Evolutionary conservation across 2,113 vertebrate species (phyloP).

Genomic region (Hydrochoerus hydrochaeris): DNA sequence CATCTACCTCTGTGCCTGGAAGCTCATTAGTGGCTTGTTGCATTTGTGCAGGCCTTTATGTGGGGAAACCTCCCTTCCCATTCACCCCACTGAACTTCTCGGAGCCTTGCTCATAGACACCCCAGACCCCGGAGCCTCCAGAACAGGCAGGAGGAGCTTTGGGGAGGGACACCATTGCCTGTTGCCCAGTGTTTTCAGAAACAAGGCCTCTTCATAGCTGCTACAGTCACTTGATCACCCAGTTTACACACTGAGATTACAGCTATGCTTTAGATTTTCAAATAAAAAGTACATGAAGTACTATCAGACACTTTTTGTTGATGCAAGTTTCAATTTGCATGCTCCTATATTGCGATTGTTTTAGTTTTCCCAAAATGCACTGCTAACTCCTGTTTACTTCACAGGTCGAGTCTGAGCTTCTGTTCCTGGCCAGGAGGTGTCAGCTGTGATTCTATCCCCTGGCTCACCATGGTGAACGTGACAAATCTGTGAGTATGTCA

Average conservation of each 20-base stretch:
- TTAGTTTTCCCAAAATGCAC: rapidly evolving
- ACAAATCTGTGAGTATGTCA: neutral
- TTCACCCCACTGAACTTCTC: neutral
- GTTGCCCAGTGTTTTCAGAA: neutral
- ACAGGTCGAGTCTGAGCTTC: neutral
- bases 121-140: rapidly evolving
- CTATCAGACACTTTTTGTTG: neutral
- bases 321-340: neutral
- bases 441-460: rapidly evolving
- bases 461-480: neutral
- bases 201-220: rapidly evolving
- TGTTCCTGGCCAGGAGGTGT: neutral
- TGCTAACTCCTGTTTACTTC: rapidly evolving
- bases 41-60: neutral
- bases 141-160: neutral
- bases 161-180: neutral
- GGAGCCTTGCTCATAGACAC: neutral
- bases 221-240: rapidly evolving
- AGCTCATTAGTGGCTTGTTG: neutral
- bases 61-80: neutral
- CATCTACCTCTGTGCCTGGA: neutral
- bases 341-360: rapidly evolving
- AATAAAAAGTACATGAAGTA: neutral
- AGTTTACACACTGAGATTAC: neutral
- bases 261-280: neutral